These are phyloP conservation scores for Cottoperca gobio DNA, from an alignment of 2,797 vertebrate species.

Conservation along the genomic window DNA sequence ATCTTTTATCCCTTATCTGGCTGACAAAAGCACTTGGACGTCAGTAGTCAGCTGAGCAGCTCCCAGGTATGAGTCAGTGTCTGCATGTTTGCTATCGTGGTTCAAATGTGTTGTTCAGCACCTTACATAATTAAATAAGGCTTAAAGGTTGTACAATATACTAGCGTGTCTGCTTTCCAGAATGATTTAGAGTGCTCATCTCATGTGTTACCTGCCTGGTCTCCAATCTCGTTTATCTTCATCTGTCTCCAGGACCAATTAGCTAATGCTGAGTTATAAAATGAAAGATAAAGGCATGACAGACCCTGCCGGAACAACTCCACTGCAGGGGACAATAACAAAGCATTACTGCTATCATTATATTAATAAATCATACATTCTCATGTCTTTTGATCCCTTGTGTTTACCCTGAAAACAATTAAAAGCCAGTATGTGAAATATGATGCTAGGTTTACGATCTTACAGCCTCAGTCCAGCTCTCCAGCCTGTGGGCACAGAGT, in stretches of 20 bases:
- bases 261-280: constrained; percentile 53
- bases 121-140: constrained; percentile 19
- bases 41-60: constrained; percentile 21
- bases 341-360: constrained; percentile 22
- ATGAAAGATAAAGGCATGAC: constrained; percentile 35
- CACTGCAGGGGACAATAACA: constrained; percentile 21
- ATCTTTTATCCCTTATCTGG: constrained; percentile 14
- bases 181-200: constrained; percentile 12
- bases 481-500: constrained; percentile 29
- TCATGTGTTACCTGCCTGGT: constrained; percentile 27
- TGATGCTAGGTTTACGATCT: constrained; percentile 36
- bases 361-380: constrained; percentile 35
- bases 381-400: constrained; percentile 34
- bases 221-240: constrained; percentile 44
- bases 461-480: constrained; percentile 28
- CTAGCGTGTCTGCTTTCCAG: constrained; percentile 4
- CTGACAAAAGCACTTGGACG: background rate
- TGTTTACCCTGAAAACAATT: constrained; percentile 47
- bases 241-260: constrained; percentile 53
- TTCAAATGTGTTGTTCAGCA: constrained; percentile 9
- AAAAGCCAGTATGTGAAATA: constrained; percentile 58
- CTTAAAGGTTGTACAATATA: constrained; percentile 2
- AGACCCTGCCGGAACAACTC: constrained; percentile 20
- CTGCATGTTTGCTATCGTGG: constrained; percentile 1
- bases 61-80: constrained; percentile 7